Conservation (phyloP, 2,888 invertebrate genomes). For the Lepidocyrtoides sp. region DNA sequence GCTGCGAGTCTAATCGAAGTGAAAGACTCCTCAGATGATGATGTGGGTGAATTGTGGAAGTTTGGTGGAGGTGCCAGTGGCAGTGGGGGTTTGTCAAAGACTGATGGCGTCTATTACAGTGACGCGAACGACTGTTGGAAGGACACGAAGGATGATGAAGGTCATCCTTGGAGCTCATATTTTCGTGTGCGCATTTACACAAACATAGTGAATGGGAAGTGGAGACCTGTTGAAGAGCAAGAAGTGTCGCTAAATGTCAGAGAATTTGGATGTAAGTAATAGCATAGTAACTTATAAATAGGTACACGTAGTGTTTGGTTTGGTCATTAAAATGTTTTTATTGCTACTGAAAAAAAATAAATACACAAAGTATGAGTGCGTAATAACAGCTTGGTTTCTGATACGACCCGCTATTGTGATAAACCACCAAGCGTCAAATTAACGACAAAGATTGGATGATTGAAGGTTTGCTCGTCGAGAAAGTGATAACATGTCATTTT, state of each 20-base stretch:
- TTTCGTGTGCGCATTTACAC: conserved; percentile 79
- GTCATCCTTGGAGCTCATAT: conserved; percentile 75
- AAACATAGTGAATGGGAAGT: conserved; percentile 80
- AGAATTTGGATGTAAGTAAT: conserved; percentile 83
- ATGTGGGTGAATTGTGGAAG: conserved; percentile 64
- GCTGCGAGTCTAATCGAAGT: conserved; percentile 83
- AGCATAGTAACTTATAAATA: not conserved
- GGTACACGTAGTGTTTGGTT: not conserved
- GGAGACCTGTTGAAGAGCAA: conserved; percentile 84
- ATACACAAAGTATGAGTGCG: no score
- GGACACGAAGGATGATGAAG: conserved; percentile 72
- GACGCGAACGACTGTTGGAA: conserved; percentile 77
- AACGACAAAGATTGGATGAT: not conserved
- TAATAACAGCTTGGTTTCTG: not conserved
- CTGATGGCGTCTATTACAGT: conserved; percentile 80
- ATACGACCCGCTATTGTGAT: not conserved
- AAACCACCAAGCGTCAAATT: conserved; percentile 33
- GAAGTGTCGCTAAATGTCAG: conserved; percentile 83
- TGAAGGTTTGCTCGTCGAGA: conserved; percentile 17
- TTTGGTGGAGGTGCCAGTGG: conserved; percentile 45
- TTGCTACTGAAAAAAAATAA: not conserved
- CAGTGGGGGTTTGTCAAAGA: conserved; percentile 36
- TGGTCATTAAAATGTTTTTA: not conserved
- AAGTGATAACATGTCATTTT: conserved; percentile 48
- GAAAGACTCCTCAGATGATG: conserved; percentile 66